Conservation (phyloP, 2,113 vertebrate species). For the Centropus unirufus region DNA sequence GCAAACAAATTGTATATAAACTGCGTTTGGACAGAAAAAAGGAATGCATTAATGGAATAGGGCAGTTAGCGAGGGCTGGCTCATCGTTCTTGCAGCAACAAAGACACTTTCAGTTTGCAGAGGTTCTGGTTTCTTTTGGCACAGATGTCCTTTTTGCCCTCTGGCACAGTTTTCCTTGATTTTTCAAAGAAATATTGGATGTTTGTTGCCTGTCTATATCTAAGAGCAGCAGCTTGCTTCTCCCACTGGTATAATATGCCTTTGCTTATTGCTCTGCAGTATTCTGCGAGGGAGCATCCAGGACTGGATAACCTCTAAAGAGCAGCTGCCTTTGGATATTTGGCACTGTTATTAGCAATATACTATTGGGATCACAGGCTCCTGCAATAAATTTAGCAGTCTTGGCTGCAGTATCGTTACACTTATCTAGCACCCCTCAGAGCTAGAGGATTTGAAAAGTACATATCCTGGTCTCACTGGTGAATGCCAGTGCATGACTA, state of each 20-base stretch:
- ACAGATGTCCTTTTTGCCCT: slow-evolving; percentile 63
- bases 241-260: slow-evolving; percentile 52
- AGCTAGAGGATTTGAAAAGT: slow-evolving; percentile 41
- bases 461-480: neutral
- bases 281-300: slow-evolving; percentile 1
- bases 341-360: slow-evolving; percentile 68
- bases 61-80: slow-evolving; percentile 3
- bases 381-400: slow-evolving; percentile 63
- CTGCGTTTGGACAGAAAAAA: neutral
- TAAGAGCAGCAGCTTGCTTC: slow-evolving; percentile 57
- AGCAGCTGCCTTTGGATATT: slow-evolving; percentile 67
- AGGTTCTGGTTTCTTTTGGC: slow-evolving; percentile 58
- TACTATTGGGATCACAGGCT: slow-evolving; percentile 62
- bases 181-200: slow-evolving; percentile 66
- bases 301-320: slow-evolving; percentile 64
- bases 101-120: slow-evolving; percentile 30
- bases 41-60: neutral
- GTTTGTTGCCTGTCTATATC: slow-evolving; percentile 37
- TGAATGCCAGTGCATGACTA: neutral
- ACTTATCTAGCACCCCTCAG: slow-evolving; percentile 47
- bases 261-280: slow-evolving; percentile 59
- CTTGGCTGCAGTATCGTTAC: slow-evolving; percentile 44
- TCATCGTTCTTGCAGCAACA: slow-evolving; percentile 1
- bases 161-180: slow-evolving; percentile 49
- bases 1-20: slow-evolving; percentile 28